A percentile compares a stretch with the other conserved stretches of the same genome.
Evolutionary conservation across 2,888 invertebrate genomes (phyloP).

Genomic region (Eremobia ochroleuca): DNA sequence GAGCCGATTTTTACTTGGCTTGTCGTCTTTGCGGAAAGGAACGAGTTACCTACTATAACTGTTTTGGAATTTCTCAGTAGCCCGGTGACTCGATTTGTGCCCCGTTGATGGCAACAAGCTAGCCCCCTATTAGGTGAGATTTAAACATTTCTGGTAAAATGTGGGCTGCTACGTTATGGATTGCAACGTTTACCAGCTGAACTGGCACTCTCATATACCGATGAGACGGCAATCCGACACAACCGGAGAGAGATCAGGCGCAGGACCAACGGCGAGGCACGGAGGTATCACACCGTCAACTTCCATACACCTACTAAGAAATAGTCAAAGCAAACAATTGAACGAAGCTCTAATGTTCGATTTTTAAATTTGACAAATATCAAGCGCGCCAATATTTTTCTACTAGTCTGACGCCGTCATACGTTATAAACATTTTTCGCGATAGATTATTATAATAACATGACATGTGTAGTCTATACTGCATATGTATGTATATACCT

Average conservation of each 20-base stretch:
- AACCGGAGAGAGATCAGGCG: too few species aligned
- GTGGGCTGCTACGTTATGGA: neutral
- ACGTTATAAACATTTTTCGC: neutral
- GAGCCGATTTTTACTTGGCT: neutral
- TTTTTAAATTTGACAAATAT: slow-evolving; percentile 3
- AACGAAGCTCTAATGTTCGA: neutral
- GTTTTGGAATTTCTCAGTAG: neutral
- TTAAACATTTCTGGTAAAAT: neutral
- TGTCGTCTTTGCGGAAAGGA: neutral
- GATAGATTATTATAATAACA: neutral
- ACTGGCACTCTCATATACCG: too few species aligned
- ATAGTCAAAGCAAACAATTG: neutral
- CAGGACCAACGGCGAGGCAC: too few species aligned
- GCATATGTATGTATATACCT: neutral
- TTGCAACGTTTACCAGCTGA: neutral
- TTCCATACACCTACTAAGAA: too few species aligned
- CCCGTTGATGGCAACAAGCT: neutral
- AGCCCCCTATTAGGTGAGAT: neutral
- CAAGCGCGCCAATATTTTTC: neutral
- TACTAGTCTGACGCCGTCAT: neutral
- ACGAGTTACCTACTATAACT: too few species aligned
- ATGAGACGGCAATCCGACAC: too few species aligned
- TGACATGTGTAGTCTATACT: neutral
- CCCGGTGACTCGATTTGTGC: neutral
- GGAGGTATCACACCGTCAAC: too few species aligned